Conservation (phyloP, 1,140 invertebrate species). For the Drosophila watanabei region DNA sequence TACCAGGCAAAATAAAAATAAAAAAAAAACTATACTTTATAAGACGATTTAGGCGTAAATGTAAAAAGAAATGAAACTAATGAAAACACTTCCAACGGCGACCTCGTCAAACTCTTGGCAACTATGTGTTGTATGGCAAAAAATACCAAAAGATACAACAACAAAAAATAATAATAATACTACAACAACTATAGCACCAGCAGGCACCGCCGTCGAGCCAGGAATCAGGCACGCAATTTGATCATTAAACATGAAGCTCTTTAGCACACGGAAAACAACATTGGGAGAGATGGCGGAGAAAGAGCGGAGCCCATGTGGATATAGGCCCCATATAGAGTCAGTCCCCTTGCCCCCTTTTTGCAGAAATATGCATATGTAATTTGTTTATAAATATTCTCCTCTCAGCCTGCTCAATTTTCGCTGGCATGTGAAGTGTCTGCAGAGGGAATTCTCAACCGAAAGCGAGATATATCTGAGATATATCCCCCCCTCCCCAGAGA, state of each 20-base stretch:
- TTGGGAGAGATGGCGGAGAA: constrained; percentile 23
- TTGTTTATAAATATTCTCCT: constrained; percentile 73
- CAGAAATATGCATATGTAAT: constrained; percentile 76
- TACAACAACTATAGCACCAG: constrained; percentile 55
- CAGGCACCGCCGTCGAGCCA: constrained; percentile 47
- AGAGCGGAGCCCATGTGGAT: constrained; percentile 27
- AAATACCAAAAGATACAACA: constrained; percentile 18
- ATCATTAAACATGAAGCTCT: constrained; percentile 84
- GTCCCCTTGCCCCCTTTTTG: constrained; percentile 18
- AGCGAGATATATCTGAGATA: constrained; percentile 41
- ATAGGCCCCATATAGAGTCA: constrained; percentile 54
- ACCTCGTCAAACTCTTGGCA: constrained; percentile 61
- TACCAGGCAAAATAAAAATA: constrained; percentile 42
- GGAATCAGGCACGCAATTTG: constrained; percentile 79
- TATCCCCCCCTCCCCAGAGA: constrained; percentile 3
- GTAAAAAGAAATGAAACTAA: constrained; percentile 80
- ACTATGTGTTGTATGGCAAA: constrained; percentile 41
- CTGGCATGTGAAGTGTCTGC: constrained; percentile 41
- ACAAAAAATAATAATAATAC: constrained; percentile 28
- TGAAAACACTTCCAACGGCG: constrained; percentile 72
- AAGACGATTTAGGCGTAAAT: constrained; percentile 74
- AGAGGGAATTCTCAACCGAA: constrained; percentile 41
- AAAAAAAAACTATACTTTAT: constrained; percentile 39
- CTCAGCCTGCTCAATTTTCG: constrained; percentile 20
- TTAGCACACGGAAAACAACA: constrained; percentile 74